Conservation (phyloP, 2,888 invertebrate genomes). For the Ariolimax columbianus region DNA sequence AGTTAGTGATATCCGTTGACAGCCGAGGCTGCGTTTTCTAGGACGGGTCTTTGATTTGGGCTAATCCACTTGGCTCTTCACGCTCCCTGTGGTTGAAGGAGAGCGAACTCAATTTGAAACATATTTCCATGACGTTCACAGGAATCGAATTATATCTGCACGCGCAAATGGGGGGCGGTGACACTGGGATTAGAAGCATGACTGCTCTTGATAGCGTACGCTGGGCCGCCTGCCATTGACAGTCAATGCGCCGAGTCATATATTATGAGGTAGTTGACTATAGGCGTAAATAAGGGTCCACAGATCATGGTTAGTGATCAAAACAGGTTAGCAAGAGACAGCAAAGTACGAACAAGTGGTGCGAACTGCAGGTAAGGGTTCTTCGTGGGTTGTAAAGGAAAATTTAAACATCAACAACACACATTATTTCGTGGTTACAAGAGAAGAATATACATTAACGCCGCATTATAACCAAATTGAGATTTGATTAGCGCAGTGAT, state of each 20-base stretch:
- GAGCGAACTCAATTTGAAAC: conserved; percentile 34
- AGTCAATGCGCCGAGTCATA: background rate
- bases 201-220: background rate
- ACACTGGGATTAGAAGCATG: conserved; percentile 12
- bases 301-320: too few species aligned
- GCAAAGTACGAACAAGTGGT: too few species aligned
- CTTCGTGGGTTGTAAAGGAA: too few species aligned
- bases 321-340: too few species aligned
- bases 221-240: background rate
- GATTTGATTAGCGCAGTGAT: too few species aligned
- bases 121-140: conserved; percentile 17
- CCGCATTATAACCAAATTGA: too few species aligned
- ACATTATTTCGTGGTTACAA: too few species aligned
- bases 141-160: conserved; percentile 26
- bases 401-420: too few species aligned
- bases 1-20: conserved; percentile 25
- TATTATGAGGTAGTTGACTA: background rate
- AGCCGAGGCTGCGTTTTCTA: conserved; percentile 9
- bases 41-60: conserved; percentile 17
- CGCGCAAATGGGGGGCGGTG: conserved; percentile 1
- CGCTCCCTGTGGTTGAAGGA: background rate
- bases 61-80: conserved; percentile 25
- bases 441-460: too few species aligned
- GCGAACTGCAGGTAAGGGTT: too few species aligned
- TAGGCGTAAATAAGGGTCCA: background rate